Conservation (phyloP, 2,797 vertebrate genomes). For the Capromys pilorides region DNA sequence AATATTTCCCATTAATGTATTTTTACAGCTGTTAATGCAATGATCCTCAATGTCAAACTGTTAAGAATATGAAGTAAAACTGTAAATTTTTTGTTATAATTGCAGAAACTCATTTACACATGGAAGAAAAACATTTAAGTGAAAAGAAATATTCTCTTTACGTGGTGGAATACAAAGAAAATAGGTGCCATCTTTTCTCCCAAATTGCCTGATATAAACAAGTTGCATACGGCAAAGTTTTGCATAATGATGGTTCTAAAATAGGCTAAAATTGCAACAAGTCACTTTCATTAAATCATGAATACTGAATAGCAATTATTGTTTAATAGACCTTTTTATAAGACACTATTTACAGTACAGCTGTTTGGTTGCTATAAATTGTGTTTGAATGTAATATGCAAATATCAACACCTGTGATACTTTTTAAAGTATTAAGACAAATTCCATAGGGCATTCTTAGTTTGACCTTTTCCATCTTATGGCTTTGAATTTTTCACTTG, state of each 20-base stretch:
- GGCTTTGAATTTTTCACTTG: slow-evolving; percentile 33
- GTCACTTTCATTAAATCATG: slow-evolving; percentile 75
- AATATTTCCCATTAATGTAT: background rate
- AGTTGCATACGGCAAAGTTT: slow-evolving; percentile 53
- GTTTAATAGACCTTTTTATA: slow-evolving; percentile 74
- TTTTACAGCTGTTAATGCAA: background rate
- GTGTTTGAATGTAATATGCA: slow-evolving; percentile 72
- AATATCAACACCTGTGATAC: slow-evolving; percentile 78
- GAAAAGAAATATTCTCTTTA: background rate
- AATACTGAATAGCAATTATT: slow-evolving; percentile 80
- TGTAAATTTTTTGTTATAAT: slow-evolving; percentile 15
- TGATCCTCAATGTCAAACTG: background rate
- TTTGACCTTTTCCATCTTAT: background rate
- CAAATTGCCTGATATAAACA: slow-evolving; percentile 47
- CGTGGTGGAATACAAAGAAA: background rate
- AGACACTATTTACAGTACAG: slow-evolving; percentile 74
- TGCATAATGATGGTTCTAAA: slow-evolving; percentile 71
- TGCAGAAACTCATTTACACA: background rate
- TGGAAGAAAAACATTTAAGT: background rate
- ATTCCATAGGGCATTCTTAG: slow-evolving; percentile 42
- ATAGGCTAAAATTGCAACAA: slow-evolving; percentile 66
- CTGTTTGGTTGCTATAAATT: slow-evolving; percentile 77
- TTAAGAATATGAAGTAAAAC: background rate
- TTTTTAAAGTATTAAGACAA: background rate
- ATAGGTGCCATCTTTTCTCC: slow-evolving; percentile 5